Evolutionary conservation across 2,797 vertebrate genomes (phyloP).

Genomic region (Lophius americanus): DNA sequence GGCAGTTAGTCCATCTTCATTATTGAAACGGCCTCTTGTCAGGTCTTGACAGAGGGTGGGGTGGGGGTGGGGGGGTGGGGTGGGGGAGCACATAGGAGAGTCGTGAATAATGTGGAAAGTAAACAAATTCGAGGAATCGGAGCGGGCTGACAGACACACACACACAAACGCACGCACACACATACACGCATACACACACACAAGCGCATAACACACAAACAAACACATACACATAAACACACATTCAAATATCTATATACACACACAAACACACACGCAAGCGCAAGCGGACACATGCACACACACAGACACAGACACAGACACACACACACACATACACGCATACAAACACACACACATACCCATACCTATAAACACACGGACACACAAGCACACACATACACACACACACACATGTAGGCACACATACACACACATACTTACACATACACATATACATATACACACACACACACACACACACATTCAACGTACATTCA

Average conservation of each 20-base stretch:
- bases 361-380: no score
- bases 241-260: no score
- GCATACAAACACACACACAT: constrained; percentile 32
- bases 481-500: constrained; percentile 8
- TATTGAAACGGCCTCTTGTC: constrained; percentile 78
- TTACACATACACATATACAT: constrained; percentile 42
- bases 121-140: constrained; percentile 68
- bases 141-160: constrained; percentile 51
- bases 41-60: constrained; percentile 69
- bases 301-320: constrained; percentile 20
- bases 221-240: no score
- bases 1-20: constrained; percentile 82
- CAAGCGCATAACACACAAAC: no score
- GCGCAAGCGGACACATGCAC: no score
- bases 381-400: constrained; percentile 34
- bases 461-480: constrained; percentile 27
- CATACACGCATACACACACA: no score
- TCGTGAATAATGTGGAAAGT: constrained; percentile 78
- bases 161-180: no score
- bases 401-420: no score
- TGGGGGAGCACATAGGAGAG: constrained; percentile 51
- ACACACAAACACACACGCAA: background rate
- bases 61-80: constrained; percentile 47
- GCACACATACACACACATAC: constrained; percentile 10
- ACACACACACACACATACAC: constrained; percentile 31